phyloP scores from a whole-genome alignment of 2,113 vertebrate species.

The Ranitomeya variabilis region DNA sequence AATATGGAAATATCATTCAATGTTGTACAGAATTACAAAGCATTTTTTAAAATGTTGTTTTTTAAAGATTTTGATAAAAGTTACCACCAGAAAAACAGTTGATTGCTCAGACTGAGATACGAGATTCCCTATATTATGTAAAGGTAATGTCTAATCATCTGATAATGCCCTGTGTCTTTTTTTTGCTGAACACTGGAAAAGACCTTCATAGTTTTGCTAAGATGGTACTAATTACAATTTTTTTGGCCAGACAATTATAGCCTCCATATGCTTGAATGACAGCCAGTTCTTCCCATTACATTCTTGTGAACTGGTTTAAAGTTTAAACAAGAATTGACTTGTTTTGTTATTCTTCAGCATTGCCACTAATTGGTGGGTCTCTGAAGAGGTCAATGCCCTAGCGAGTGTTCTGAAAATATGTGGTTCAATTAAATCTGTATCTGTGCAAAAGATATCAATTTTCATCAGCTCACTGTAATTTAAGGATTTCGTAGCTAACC shows the following conservation, averaged over 20 bases:
- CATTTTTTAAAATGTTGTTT: no score
- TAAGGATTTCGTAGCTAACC: not conserved
- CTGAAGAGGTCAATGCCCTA: not conserved
- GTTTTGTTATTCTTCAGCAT: not conserved
- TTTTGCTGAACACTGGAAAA: not conserved
- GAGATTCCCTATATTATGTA: no score
- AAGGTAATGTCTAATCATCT: no score
- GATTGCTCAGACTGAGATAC: no score
- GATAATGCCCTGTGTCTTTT: not conserved
- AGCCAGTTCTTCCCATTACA: not conserved
- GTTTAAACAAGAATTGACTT: not conserved
- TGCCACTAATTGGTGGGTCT: constrained; percentile 6
- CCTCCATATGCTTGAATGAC: constrained; percentile 11
- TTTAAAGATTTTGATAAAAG: no score
- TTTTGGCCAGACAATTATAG: constrained; percentile 15
- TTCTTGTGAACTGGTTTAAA: constrained; percentile 13
- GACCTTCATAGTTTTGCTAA: not conserved
- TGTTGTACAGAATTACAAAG: no score
- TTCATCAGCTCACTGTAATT: not conserved
- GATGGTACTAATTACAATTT: not conserved
- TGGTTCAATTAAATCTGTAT: not conserved
- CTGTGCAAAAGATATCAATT: not conserved
- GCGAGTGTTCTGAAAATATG: not conserved
- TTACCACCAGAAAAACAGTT: no score
- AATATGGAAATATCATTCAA: no score